A percentile compares a stretch with the other conserved stretches of the same genome.
Evolutionary conservation across 1,140 invertebrate genomes (phyloP).

Genomic region (Microvelia longipes): DNA sequence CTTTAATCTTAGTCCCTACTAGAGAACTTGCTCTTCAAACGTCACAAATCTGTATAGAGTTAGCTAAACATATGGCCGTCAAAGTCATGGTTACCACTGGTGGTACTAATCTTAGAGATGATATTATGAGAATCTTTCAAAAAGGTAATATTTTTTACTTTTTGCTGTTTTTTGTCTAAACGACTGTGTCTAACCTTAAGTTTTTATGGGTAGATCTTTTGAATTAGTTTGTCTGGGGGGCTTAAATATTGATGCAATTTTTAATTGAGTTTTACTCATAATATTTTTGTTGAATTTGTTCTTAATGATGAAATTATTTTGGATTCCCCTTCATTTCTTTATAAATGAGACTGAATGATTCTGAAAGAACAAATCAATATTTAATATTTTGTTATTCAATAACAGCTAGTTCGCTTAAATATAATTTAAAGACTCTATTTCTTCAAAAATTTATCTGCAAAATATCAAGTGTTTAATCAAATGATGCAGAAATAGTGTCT

Average conservation of each 20-base stretch:
- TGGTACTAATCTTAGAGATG: slow-evolving; percentile 94
- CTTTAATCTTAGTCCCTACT: slow-evolving; percentile 95
- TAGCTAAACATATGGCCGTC: slow-evolving; percentile 88
- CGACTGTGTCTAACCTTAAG: slow-evolving; percentile 4
- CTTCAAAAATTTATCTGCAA: too few relatives aligned
- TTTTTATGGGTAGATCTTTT: too few relatives aligned
- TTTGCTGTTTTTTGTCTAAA: slow-evolving; percentile 9
- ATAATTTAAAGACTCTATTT: too few relatives aligned
- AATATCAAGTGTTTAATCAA: too few relatives aligned
- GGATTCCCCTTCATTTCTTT: slow-evolving; percentile 16
- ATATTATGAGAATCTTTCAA: slow-evolving; percentile 99
- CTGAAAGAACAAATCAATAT: too few relatives aligned
- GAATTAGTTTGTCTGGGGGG: too few relatives aligned
- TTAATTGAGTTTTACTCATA: too few relatives aligned
- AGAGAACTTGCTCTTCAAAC: slow-evolving; percentile 97
- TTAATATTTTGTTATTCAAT: too few relatives aligned
- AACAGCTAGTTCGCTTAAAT: too few relatives aligned
- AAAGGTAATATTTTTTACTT: slow-evolving; percentile 60
- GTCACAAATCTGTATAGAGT: slow-evolving; percentile 97
- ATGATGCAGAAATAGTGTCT: too few relatives aligned
- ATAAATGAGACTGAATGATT: slow-evolving; percentile 12
- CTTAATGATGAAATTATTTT: slow-evolving; percentile 6
- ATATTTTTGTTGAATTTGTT: too few relatives aligned
- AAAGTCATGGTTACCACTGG: slow-evolving; percentile 98
- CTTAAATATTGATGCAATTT: too few relatives aligned